These are phyloP conservation scores for Hylyphantes graminicola DNA, from an alignment of 1,140 invertebrate genomes.

Conservation along the genomic window DNA sequence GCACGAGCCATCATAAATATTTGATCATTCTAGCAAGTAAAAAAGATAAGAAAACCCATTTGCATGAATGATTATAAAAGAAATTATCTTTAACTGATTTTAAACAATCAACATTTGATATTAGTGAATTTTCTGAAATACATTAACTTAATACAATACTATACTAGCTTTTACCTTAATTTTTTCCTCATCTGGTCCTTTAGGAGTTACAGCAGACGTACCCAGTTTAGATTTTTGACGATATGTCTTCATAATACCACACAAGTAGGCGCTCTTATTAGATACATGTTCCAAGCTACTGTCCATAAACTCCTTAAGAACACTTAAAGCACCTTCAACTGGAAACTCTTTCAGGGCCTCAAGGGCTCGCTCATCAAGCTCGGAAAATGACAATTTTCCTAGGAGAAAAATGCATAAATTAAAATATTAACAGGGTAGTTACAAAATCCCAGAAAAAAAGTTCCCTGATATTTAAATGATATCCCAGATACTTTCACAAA, in stretches of 20 bases:
- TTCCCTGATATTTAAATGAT: no score
- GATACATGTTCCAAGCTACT: slow-evolving; percentile 97
- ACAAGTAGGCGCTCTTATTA: slow-evolving; percentile 97
- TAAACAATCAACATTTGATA: not conserved
- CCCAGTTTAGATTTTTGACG: slow-evolving; percentile 78
- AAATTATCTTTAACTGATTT: not conserved
- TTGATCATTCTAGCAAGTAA: no score
- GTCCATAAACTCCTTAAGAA: slow-evolving; percentile 94
- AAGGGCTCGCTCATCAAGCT: slow-evolving; percentile 93
- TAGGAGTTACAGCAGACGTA: slow-evolving; percentile 70
- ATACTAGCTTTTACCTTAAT: slow-evolving; percentile 78
- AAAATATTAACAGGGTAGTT: not conserved
- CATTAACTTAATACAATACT: not conserved
- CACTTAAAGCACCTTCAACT: slow-evolving; percentile 91
- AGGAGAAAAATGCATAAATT: slow-evolving; percentile 6
- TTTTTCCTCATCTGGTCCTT: slow-evolving; percentile 95
- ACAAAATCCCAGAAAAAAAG: no score
- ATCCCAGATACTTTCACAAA: no score
- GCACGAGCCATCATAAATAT: no score
- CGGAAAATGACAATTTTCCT: slow-evolving; percentile 91
- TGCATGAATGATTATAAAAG: not conserved
- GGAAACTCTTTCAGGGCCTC: slow-evolving; percentile 98
- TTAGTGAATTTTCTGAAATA: not conserved
- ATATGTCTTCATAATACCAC: slow-evolving; percentile 98
- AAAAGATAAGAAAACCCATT: no score